A percentile compares a stretch with the other conserved stretches of the same genome.
These are phyloP conservation scores for Nothobranchius kuhntae DNA, from an alignment of 2,113 vertebrate species.

Conservation along the genomic window DNA sequence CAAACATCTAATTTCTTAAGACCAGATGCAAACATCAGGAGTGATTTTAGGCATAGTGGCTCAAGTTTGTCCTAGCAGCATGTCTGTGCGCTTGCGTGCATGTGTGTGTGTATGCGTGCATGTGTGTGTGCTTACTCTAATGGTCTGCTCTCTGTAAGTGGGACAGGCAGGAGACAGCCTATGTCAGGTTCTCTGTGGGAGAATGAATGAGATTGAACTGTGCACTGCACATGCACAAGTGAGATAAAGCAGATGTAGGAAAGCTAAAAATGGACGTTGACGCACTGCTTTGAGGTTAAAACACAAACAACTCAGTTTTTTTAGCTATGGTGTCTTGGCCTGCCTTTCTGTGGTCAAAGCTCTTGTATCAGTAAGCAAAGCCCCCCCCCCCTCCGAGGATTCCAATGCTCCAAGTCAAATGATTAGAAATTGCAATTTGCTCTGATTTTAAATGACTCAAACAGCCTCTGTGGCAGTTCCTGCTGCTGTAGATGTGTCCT, in stretches of 20 bases:
- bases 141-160: conserved; percentile 49
- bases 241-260: conserved; percentile 43
- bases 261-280: conserved; percentile 43
- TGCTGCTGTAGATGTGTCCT: neutral
- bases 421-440: no score
- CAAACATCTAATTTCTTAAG: no score
- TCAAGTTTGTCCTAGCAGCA: no score
- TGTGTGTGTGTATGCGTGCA: conserved; percentile 5
- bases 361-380: conserved; percentile 41
- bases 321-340: conserved; percentile 15
- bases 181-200: conserved; percentile 54
- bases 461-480: no score
- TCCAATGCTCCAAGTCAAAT: no score
- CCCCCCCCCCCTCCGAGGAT: no score
- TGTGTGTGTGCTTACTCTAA: conserved; percentile 20
- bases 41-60: no score
- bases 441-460: no score
- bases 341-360: conserved; percentile 20
- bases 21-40: no score
- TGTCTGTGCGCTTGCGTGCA: no score
- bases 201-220: conserved; percentile 53
- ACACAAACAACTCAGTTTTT: conserved; percentile 10
- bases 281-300: conserved; percentile 32
- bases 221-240: conserved; percentile 20
- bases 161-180: conserved; percentile 45